Evolutionary conservation across 2,113 vertebrate species (phyloP).

Genomic region (Orcinus orca): DNA sequence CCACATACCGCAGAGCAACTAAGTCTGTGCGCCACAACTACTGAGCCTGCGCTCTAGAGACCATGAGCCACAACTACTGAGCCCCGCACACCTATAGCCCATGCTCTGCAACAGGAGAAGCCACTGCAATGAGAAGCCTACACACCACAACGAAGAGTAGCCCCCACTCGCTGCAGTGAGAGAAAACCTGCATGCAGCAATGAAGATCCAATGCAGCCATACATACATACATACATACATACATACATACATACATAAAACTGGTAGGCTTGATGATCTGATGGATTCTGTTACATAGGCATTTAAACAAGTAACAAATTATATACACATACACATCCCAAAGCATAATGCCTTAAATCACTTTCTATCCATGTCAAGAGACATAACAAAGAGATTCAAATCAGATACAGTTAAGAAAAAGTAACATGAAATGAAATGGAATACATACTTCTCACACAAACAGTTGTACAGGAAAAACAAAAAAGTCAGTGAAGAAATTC

Average conservation of each 20-base stretch:
- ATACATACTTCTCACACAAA: not conserved
- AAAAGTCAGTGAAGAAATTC: not conserved
- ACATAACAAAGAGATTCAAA: not conserved
- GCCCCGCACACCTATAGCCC: no score
- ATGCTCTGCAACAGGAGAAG: no score
- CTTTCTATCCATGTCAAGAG: not conserved
- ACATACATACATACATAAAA: not conserved
- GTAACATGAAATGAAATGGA: not conserved
- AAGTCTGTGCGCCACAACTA: no score
- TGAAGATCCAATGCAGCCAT: no score
- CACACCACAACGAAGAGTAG: no score
- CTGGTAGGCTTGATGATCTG: not conserved
- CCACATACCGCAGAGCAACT: no score
- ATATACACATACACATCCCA: not conserved
- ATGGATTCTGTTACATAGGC: not conserved
- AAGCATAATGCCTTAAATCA: slow-evolving; percentile 12
- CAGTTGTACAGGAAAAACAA: not conserved
- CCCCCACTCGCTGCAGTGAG: no score
- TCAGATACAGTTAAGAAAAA: not conserved
- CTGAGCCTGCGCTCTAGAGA: no score
- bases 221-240: no score
- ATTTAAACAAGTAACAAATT: slow-evolving; percentile 14
- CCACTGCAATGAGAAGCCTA: no score
- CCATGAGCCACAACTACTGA: no score
- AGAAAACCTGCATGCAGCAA: no score